Conservation (phyloP, 2,888 invertebrate species). For the Pyrrhosoma nymphula region DNA sequence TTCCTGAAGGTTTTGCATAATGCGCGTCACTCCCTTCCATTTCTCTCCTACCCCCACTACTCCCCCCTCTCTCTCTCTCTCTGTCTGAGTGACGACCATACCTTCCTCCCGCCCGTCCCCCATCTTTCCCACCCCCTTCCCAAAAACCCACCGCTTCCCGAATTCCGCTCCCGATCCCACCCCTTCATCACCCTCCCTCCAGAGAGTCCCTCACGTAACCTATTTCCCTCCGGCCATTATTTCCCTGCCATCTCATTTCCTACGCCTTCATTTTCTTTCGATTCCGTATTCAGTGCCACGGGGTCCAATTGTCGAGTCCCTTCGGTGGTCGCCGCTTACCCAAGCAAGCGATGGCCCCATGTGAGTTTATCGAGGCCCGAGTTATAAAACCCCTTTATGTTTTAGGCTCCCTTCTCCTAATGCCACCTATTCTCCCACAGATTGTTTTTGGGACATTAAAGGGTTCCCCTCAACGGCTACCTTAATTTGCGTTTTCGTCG, state of each 20-base stretch:
- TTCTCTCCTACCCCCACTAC: not conserved
- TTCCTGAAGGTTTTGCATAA: conserved; percentile 45
- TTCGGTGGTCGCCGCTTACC: not conserved
- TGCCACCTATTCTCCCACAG: not conserved
- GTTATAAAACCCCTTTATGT: conserved; percentile 1
- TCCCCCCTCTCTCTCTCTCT: not conserved
- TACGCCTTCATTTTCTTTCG: conserved; percentile 15
- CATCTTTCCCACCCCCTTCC: not conserved
- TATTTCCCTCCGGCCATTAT: conserved; percentile 39
- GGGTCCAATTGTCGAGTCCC: conserved; percentile 30
- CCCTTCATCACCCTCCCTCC: not conserved
- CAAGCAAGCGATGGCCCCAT: not conserved
- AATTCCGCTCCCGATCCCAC: conserved; percentile 9
- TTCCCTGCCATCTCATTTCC: conserved; percentile 56
- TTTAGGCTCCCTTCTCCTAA: not conserved
- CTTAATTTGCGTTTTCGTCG: not conserved
- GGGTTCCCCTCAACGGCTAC: not conserved
- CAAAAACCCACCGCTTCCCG: not conserved
- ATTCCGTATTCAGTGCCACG: conserved; percentile 31
- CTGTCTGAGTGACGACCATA: no score
- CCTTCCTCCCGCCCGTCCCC: not conserved
- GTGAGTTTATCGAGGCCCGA: not conserved
- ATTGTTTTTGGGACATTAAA: conserved; percentile 21
- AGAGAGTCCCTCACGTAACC: not conserved
- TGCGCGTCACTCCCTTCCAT: not conserved